Evolutionary conservation across 2,113 vertebrate species (phyloP).

Genomic region (Gobius niger): DNA sequence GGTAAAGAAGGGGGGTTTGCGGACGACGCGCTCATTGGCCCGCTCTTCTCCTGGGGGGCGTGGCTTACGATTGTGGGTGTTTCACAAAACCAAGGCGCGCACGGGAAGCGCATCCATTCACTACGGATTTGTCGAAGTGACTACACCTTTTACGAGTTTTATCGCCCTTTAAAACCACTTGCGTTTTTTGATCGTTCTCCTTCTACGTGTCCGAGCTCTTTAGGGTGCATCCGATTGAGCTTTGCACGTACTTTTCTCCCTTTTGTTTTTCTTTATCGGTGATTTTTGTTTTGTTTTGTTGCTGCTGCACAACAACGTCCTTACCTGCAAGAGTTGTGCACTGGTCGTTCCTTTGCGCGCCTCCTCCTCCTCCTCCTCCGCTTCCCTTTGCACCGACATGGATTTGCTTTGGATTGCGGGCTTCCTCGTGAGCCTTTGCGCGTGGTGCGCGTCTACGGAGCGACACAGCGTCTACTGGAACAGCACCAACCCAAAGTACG

Average conservation of each 20-base stretch:
- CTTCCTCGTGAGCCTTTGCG: conserved; percentile 62
- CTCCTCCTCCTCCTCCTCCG: conserved; percentile 42
- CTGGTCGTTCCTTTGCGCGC: conserved; percentile 25
- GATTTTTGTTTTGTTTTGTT: no score
- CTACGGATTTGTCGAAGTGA: conserved; percentile 48
- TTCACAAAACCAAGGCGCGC: conserved; percentile 62
- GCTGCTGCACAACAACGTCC: conserved; percentile 9
- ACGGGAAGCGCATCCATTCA: conserved; percentile 49
- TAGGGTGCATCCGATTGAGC: conserved; percentile 2
- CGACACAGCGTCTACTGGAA: conserved; percentile 82
- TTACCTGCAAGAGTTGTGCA: conserved; percentile 35
- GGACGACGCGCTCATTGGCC: conserved; percentile 66
- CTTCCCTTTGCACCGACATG: conserved; percentile 50
- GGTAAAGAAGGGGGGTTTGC: conserved; percentile 12
- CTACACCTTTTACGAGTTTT: background rate
- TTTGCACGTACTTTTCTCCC: background rate
- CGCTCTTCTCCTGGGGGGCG: conserved; percentile 7
- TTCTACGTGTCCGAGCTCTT: conserved; percentile 2
- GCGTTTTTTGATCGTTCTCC: background rate
- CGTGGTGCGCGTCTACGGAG: conserved; percentile 69
- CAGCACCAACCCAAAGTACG: conserved; percentile 77
- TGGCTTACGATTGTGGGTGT: conserved; percentile 27
- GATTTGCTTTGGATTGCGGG: conserved; percentile 73
- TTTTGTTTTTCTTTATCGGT: background rate
- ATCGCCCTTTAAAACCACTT: background rate